Evolutionary conservation across 2,113 vertebrate species (phyloP), one percentile per base, ranked within the genome.

Genomic region (Lophura nycthemera): DNA sequence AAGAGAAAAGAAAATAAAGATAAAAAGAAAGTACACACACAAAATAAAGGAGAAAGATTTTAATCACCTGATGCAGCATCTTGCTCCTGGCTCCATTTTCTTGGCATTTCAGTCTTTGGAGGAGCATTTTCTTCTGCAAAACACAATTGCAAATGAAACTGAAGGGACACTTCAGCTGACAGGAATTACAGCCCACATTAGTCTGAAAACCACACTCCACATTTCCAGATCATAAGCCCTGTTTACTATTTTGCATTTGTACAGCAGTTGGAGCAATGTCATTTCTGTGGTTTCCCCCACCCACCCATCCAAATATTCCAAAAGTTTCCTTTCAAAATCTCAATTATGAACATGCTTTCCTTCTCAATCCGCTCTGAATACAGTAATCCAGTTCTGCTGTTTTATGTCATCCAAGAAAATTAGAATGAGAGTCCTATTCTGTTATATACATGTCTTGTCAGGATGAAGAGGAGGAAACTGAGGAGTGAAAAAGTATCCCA

Each of bases 101-200:
- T 95, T 69, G 89, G 91, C 47, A 76, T 90, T 70, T 97, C 93
- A 73, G 16, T 32, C 36, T 92, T 88, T 74, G 66, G 74, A 4
- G 88, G 70, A 72, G 65, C 42, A 25, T 1, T 21, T 36, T 95
- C 95, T 95, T 98, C 97, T 98, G 97, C 73, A 97, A 98, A 96
- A 96, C 8, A 97, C 70, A 96, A 79, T 17, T 60, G 78, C n/a
- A 83, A 85, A 83, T 38, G 73, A 81, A 78, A 93, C 47, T 92
- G 90, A 95, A 91, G 43, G 70, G 50, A 60, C 40, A 77, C 34
- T 59, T 88, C 67, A 29, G 66, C 54, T 71, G 69, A 47, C 48
- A 91, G 40, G 63, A 82, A 36, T 87, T 54, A 86, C 84, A 75
- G 57, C 45, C 57, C 57, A 66, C 13, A 45, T 40, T 25, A 71